A percentile compares a stretch with the other conserved stretches of the same genome.
Conservation (phyloP, 2,888 invertebrate genomes). For the Laothoe populi region DNA sequence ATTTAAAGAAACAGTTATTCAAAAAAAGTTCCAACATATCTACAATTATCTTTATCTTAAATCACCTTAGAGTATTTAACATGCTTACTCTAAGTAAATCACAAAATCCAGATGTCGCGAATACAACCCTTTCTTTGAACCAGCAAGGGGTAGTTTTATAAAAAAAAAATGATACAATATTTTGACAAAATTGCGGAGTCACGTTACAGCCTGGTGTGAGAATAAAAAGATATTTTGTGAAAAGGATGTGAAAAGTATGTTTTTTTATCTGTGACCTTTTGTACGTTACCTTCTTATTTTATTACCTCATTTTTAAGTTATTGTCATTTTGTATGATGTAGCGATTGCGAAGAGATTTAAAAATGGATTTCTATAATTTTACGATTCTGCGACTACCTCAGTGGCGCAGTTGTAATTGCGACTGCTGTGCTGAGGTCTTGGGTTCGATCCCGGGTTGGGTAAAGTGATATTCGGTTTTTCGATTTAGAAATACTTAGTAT, state of each 20-base stretch:
- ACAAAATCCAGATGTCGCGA: conserved; percentile 63
- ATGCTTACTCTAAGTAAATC: no score
- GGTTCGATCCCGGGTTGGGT: no score
- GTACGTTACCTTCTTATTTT: neutral
- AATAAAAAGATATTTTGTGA: conserved; percentile 31
- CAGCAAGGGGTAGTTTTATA: conserved; percentile 62
- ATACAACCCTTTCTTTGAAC: conserved; percentile 54
- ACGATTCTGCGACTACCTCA: no score
- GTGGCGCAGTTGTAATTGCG: no score
- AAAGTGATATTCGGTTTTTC: no score
- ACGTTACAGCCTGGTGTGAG: conserved; percentile 44
- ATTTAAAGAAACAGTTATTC: conserved; percentile 12
- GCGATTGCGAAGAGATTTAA: neutral
- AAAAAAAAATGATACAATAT: conserved; percentile 76
- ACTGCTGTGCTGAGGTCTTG: no score
- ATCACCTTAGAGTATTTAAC: no score
- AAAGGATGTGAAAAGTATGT: conserved; percentile 31
- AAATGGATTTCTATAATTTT: no score
- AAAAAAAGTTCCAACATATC: conserved; percentile 19
- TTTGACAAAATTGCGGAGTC: conserved; percentile 74
- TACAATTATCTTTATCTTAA: conserved; percentile 53
- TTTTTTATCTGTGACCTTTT: conserved; percentile 24
- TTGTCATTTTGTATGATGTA: neutral
- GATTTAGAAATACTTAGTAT: no score
- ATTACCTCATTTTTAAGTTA: neutral